phyloP scores from a whole-genome alignment of 1,140 invertebrate genomes.

The Brachionus manjavacas region DNA sequence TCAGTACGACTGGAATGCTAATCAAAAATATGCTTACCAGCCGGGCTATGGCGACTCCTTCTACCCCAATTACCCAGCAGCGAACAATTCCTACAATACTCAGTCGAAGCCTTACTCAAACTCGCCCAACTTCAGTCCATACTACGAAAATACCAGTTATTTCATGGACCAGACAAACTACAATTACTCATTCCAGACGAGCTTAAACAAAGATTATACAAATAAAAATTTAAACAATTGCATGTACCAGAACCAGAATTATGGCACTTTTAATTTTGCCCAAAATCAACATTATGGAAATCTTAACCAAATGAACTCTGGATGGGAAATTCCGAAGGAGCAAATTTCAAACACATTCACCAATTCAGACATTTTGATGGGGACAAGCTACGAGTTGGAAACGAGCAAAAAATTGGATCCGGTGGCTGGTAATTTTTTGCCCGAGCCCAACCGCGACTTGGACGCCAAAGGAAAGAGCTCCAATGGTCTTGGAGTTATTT shows the following conservation, averaged over 20 bases:
- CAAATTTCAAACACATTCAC: neutral
- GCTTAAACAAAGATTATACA: neutral
- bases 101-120: neutral
- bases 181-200: neutral
- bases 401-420: neutral
- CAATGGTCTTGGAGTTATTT: neutral
- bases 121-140: neutral
- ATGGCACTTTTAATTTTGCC: neutral
- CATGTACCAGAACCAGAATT: neutral
- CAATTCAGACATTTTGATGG: neutral
- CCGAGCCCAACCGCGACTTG: neutral
- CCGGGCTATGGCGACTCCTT: neutral
- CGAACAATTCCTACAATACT: neutral
- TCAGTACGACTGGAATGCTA: neutral
- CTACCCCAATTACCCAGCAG: neutral
- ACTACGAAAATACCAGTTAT: neutral
- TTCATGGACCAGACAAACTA: slow-evolving; percentile 19
- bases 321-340: neutral
- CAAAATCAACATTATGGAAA: neutral
- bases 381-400: neutral
- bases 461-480: neutral
- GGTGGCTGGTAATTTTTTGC: neutral
- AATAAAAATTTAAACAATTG: neutral
- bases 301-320: neutral
- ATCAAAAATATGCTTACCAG: neutral